Evolutionary conservation across 2,888 invertebrate genomes (phyloP).

Genomic region (Galerucella pusilla): DNA sequence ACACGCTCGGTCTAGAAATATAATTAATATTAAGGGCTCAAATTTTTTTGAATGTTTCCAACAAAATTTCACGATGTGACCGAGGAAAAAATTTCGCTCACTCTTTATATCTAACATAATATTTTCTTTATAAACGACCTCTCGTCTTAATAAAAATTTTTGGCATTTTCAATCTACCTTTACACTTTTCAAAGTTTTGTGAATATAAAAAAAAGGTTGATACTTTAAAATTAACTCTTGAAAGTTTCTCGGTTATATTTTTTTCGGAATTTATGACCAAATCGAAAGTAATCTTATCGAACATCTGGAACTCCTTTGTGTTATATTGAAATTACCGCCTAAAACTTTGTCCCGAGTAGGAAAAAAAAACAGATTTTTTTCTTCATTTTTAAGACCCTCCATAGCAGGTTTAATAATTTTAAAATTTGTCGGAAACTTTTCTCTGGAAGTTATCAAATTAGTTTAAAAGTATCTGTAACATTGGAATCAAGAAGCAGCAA

Average conservation of each 20-base stretch:
- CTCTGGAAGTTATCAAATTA: slow-evolving; percentile 27
- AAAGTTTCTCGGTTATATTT: slow-evolving; percentile 19
- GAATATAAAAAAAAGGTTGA: not conserved
- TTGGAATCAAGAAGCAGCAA: slow-evolving; percentile 5
- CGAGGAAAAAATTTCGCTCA: no score
- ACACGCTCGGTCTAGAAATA: no score
- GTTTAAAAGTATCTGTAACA: slow-evolving; percentile 21
- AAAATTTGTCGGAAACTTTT: slow-evolving; percentile 27
- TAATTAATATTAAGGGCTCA: no score
- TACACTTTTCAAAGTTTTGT: not conserved
- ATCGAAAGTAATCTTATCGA: slow-evolving; percentile 39
- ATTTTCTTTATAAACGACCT: not conserved
- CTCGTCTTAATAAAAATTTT: not conserved
- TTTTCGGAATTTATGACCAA: slow-evolving; percentile 32
- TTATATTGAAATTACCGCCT: slow-evolving; percentile 34
- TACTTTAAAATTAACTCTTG: slow-evolving; percentile 8
- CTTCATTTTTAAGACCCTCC: slow-evolving; percentile 6
- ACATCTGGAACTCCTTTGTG: slow-evolving; percentile 37
- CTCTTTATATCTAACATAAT: no score
- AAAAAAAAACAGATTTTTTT: slow-evolving; percentile 12
- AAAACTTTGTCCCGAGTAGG: slow-evolving; percentile 28
- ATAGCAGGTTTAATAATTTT: slow-evolving; percentile 20
- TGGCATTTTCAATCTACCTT: not conserved
- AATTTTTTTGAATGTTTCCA: no score
- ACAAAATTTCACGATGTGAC: no score